Percentiles rank a stretch among this genome's conserved stretches.
Conservation (phyloP, 1,140 invertebrate genomes). For the Calephelis nemesis region DNA sequence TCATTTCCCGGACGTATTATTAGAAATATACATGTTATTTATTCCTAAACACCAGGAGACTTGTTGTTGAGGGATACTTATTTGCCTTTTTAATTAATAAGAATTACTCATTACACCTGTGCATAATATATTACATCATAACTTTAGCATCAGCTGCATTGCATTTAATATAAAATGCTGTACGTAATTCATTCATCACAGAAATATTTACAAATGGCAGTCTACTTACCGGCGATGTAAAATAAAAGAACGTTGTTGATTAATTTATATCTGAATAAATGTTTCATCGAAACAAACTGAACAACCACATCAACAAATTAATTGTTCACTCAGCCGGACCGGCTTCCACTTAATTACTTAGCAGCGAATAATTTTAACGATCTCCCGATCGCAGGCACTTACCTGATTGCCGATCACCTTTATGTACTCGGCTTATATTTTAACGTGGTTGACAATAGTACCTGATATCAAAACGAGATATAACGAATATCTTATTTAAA, state of each 20-base stretch:
- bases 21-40: too few relatives aligned
- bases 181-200: background rate
- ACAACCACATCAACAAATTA: conserved; percentile 40
- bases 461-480: too few relatives aligned
- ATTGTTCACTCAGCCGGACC: conserved; percentile 43
- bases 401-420: conserved; percentile 35
- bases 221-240: conserved; percentile 1
- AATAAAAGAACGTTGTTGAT: conserved; percentile 11
- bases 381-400: conserved; percentile 41
- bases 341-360: conserved; percentile 49
- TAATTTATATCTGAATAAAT: conserved; percentile 17
- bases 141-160: too few relatives aligned
- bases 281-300: conserved; percentile 36
- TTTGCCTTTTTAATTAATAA: too few relatives aligned
- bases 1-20: too few relatives aligned
- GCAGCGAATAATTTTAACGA: conserved; percentile 45
- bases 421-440: conserved; percentile 1
- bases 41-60: too few relatives aligned
- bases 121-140: too few relatives aligned
- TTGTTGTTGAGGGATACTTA: too few relatives aligned
- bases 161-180: too few relatives aligned
- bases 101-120: too few relatives aligned
- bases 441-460: conserved; percentile 1
- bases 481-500: too few relatives aligned
- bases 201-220: conserved; percentile 10